These are phyloP conservation scores for Hippocampus guttulatus DNA, from an alignment of 2,113 vertebrate species.

Conservation along the genomic window DNA sequence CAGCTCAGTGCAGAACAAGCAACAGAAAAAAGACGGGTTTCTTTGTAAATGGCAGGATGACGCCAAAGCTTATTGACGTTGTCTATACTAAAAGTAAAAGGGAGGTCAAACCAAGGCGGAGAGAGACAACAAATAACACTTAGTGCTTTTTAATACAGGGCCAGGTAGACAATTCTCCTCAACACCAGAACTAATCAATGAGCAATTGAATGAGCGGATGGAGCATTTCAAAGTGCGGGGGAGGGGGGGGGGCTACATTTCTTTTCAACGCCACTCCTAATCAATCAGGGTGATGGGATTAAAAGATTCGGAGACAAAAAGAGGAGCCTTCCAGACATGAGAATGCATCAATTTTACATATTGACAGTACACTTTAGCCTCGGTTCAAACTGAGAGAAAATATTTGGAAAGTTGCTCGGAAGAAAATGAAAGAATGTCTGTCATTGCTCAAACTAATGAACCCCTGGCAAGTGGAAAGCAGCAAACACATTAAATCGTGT, in stretches of 20 bases:
- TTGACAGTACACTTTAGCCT: neutral
- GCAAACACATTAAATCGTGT: constrained; percentile 13
- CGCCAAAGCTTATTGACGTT: constrained; percentile 52
- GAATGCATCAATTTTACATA: constrained; percentile 10
- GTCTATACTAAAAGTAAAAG: constrained; percentile 43
- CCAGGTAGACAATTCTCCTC: constrained; percentile 58
- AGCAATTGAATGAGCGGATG: constrained; percentile 33
- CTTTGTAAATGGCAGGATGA: constrained; percentile 37
- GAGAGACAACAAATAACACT: constrained; percentile 49
- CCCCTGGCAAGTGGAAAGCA: constrained; percentile 18
- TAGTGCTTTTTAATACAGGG: constrained; percentile 61
- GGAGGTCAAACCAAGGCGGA: constrained; percentile 22
- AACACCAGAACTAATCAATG: constrained; percentile 67
- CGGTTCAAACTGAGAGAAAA: neutral
- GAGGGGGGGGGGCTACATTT: constrained; percentile 21
- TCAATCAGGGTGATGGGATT: constrained; percentile 37
- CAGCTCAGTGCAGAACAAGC: constrained; percentile 30
- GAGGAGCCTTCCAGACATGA: constrained; percentile 12
- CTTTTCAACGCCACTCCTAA: constrained; percentile 32
- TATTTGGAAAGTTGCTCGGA: neutral
- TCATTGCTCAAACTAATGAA: constrained; percentile 50
- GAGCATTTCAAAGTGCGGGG: neutral
- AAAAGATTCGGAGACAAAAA: constrained; percentile 11
- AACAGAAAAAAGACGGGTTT: constrained; percentile 40
- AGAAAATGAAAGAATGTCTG: constrained; percentile 14